Evolutionary conservation across 2,797 vertebrate species (phyloP), one percentile per base, ranked within the genome.

Genomic region (Eleutherodactylus coqui): DNA sequence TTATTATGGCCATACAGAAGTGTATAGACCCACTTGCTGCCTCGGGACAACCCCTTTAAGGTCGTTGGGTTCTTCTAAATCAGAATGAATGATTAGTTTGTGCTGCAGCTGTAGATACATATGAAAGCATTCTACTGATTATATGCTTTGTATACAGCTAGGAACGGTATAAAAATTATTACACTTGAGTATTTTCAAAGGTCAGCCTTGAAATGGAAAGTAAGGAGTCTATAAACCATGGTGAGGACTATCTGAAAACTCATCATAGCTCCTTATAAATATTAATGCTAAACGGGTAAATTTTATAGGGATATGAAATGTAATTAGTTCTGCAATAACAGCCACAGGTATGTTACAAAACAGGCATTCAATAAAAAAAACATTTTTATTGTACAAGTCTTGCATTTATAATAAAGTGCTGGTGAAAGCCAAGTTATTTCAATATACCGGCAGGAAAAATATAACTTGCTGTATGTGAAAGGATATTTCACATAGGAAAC

Each of bases 291-390:
- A 82, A 75, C 43, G 27, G 43, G 64, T 38, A 82, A 53, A 45
- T 73, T 82, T 75, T 86, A 86, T 75, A 55, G 53, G 38, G 60
- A 77, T 75, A 86, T 82, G 73, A 86, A 86, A 86, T 69, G 58
- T 86, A 86, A 86, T 86, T 86, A 86, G 85, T 70, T 82, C 72
- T 82, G 72, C 79, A 86, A 86, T 76, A 82, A 76, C 72, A 82
- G 79, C 79, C 72, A 86, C 73, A 86, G 85, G 85, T 86, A 76
- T 82, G 72, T 77, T 82, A 77, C 60, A 82, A 86, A 86, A 86
- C 49, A 82, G 36, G 32, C 72, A 76, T 41, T 82, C 58, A 55
- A 51, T 34, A 82, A 82, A 86, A 55, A 81, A 58, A 85, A 84
- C 83, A 69, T 19, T 84, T 84, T 76, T 84, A 76, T 62, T 58